Conservation (phyloP, 2,113 vertebrate species). For the Leucoraja erinaceus region DNA sequence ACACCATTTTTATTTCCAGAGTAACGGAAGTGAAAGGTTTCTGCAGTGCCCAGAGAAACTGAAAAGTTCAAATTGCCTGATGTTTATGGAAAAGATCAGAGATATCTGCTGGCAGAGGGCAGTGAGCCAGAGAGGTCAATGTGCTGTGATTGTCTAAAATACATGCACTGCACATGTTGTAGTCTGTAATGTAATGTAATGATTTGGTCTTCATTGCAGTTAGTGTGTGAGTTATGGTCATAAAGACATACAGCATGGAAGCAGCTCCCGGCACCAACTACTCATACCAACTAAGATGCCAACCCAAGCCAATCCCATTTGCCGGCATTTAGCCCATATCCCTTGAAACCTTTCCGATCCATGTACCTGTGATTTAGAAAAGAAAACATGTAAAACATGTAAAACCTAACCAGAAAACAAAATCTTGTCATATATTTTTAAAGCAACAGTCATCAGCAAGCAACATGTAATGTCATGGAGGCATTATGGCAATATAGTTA, state of each 20-base stretch:
- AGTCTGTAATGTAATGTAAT: neutral
- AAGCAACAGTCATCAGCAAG: neutral
- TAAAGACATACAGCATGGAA: no score
- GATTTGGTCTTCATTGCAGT: neutral
- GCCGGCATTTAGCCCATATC: no score
- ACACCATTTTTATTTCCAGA: constrained; percentile 61
- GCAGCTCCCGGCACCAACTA: no score
- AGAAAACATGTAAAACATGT: neutral
- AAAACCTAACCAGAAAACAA: neutral
- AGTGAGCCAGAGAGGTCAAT: constrained; percentile 73
- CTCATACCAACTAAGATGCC: no score
- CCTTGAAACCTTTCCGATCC: no score
- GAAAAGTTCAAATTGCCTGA: constrained; percentile 67
- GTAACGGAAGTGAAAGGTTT: constrained; percentile 64
- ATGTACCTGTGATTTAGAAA: no score
- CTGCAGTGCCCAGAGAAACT: constrained; percentile 69
- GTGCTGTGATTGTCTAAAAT: constrained; percentile 60
- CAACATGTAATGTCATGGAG: neutral
- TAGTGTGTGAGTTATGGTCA: neutral
- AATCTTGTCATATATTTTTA: neutral
- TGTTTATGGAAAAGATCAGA: constrained; percentile 67
- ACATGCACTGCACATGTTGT: constrained; percentile 45
- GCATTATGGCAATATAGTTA: neutral
- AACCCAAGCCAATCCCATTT: no score
- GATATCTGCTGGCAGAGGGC: constrained; percentile 64